Evolutionary conservation across 2,113 vertebrate genomes (phyloP).

Genomic region (Poecile atricapillus): DNA sequence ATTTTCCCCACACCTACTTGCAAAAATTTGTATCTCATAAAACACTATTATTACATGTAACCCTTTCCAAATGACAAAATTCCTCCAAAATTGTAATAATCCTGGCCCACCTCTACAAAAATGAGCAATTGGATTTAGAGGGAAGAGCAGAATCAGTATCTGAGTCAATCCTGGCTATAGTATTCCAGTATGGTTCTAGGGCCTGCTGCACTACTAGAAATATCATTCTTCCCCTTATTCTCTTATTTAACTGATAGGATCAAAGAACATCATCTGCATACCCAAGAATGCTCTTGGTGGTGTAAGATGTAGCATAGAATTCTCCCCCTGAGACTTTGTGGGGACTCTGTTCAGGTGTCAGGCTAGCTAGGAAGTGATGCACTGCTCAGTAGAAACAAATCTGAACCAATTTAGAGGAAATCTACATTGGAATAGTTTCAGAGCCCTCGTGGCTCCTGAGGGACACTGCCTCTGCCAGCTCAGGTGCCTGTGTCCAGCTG

Average conservation of each 20-base stretch:
- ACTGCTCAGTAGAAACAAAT: not conserved
- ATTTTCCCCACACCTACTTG: not conserved
- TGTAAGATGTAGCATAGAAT: not conserved
- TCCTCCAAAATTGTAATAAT: not conserved
- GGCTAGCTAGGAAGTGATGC: not conserved
- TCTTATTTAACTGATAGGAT: not conserved
- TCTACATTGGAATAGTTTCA: not conserved
- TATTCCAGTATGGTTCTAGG: not conserved
- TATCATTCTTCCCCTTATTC: not conserved
- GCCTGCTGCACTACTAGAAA: not conserved
- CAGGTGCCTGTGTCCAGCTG: not conserved
- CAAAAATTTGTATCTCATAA: not conserved
- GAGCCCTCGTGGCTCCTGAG: not conserved
- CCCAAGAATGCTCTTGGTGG: not conserved
- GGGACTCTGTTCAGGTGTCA: not conserved
- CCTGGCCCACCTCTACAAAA: not conserved
- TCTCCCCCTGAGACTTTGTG: not conserved
- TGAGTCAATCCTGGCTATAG: not conserved
- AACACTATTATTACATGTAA: not conserved
- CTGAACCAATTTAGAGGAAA: slow-evolving; percentile 3
- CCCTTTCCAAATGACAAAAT: not conserved
- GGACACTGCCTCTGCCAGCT: not conserved
- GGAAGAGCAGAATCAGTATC: not conserved
- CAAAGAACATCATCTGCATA: not conserved
- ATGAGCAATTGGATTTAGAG: not conserved